Percentiles rank a stretch among this genome's conserved stretches.
phyloP scores from a whole-genome alignment of 2,113 vertebrate genomes.

The Mobula birostris region DNA sequence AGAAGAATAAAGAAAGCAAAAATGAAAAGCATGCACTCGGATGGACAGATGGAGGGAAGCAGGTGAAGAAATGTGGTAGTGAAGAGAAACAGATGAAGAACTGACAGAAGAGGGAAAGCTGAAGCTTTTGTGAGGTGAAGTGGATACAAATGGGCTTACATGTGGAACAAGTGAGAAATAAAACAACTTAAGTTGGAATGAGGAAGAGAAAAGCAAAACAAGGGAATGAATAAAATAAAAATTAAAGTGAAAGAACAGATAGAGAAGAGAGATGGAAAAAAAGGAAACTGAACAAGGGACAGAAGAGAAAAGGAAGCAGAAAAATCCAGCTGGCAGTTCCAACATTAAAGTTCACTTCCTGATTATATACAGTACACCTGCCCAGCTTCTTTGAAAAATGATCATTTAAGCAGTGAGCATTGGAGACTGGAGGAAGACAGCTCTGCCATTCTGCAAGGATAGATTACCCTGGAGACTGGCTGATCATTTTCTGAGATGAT shows the following conservation, averaged over 20 bases:
- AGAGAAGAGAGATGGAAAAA: not conserved
- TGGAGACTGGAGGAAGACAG: not conserved
- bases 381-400: slow-evolving; percentile 25
- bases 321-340: not conserved
- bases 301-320: not conserved
- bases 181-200: not conserved
- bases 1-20: not conserved
- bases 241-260: not conserved
- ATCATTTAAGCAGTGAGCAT: not conserved
- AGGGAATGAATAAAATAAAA: not conserved
- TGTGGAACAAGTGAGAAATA: not conserved
- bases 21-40: not conserved
- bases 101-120: not conserved
- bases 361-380: slow-evolving; percentile 13
- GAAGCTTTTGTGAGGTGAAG: not conserved
- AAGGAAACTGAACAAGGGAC: not conserved
- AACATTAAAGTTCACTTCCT: not conserved
- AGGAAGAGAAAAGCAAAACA: not conserved
- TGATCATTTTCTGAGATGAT: slow-evolving; percentile 12
- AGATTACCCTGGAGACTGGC: not conserved
- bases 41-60: not conserved
- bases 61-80: not conserved
- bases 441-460: not conserved
- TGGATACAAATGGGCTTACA: not conserved
- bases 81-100: not conserved